Base-by-base conservation (phyloP, 2,888 invertebrate species). In the Volucella zonaria region DNA sequence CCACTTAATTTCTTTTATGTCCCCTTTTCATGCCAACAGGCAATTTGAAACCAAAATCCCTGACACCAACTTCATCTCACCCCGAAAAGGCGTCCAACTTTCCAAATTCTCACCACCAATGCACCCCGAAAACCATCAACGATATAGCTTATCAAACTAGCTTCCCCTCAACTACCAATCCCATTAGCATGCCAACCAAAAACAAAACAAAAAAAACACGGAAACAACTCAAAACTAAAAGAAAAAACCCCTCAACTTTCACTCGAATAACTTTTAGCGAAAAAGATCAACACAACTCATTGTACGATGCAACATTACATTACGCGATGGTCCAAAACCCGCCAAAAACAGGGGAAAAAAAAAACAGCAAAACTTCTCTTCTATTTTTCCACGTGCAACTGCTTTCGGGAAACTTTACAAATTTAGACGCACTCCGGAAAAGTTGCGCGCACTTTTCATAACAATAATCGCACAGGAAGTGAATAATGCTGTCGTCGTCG, bases 201-300 rank as follows among this genome's bases (percentile, higher is more conserved):
- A n/a, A 47, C 31, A 49, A 54, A 47, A 42, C 64, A 38, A n/a
- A 47, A 43, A 49, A 54, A 47, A 42, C 64, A 38, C 31, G 6
- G 6, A 31, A 31, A 31, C 64, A 64, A 64, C 47, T 64, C 52
- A n/a, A 51, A 10, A 15, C 42, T 43, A 2, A 45, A 11, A 31
- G 56, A 71, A 64, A 66, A 43, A 66, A 43, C 15, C 42, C 43
- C 15, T 43, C 40, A 56, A 68, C 67, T 67, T 64, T 23, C 43
- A 51, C 62, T 67, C n/a, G 49, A 56, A 56, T 51, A 62, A 58
- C 31, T 77, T 77, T 23, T 18, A 18, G 58, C 18, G 38, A n/a
- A 49, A 66, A 71, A 59, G 59, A 81, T 81, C 64, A 81, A 56
- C 76, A 76, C 18, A n/a, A 67, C 77, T 82, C 71, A 70, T 23